A percentile compares a stretch with the other conserved stretches of the same genome.
These are phyloP conservation scores for Galbula dea DNA, from an alignment of 2,113 vertebrate species.

Conservation along the genomic window DNA sequence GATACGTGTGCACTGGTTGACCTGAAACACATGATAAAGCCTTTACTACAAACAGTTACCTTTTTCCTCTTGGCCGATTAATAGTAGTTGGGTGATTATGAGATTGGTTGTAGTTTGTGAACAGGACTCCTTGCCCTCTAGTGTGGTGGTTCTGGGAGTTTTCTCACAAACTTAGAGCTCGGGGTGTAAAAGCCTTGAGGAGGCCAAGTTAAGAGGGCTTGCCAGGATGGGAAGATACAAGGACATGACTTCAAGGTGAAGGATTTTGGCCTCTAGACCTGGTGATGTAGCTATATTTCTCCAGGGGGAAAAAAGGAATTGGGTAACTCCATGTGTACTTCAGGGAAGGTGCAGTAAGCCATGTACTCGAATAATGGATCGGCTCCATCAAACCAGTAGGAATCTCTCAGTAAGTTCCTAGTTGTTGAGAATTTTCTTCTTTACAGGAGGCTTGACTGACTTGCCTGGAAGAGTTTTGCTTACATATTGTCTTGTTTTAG, in stretches of 20 bases:
- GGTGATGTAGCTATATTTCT: neutral
- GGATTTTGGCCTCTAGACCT: neutral
- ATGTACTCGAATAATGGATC: neutral
- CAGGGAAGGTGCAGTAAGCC: neutral
- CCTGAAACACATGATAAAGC: neutral
- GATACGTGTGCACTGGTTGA: fast-evolving
- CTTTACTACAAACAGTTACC: neutral
- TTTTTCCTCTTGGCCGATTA: no score
- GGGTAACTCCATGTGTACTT: neutral
- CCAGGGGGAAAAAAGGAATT: neutral
- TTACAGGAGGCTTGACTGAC: neutral
- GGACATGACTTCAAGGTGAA: neutral
- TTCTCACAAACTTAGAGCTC: neutral
- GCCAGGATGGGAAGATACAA: neutral
- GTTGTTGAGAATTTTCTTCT: neutral
- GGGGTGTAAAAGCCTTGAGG: neutral
- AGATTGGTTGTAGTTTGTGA: neutral
- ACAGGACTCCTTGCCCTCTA: neutral
- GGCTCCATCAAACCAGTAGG: neutral
- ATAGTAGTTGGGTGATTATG: neutral
- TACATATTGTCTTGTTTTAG: neutral
- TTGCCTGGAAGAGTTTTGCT: neutral
- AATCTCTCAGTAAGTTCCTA: neutral
- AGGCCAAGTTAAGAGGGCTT: neutral
- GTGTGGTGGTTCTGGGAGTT: neutral